Evolutionary conservation across 2,113 vertebrate genomes (phyloP).

Genomic region (Thoracochromis brauschi): DNA sequence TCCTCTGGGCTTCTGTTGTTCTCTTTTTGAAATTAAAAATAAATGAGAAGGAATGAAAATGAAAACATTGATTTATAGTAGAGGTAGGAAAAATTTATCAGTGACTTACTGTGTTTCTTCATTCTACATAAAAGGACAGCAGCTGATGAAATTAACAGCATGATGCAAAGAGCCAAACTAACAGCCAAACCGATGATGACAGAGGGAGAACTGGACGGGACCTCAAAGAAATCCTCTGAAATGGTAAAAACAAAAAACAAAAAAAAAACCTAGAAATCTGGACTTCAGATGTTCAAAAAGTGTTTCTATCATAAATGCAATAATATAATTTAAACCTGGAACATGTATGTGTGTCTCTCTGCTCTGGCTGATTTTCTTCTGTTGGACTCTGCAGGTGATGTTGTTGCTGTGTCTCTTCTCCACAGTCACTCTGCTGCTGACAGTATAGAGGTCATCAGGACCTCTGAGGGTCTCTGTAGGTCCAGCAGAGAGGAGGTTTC

Average conservation of each 20-base stretch:
- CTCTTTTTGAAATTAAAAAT: too few relatives aligned
- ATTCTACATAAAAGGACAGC: fast-evolving
- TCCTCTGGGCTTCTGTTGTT: too few relatives aligned
- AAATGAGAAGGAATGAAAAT: too few relatives aligned
- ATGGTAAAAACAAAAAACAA: fast-evolving
- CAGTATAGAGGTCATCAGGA: background rate
- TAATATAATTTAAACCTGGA: background rate
- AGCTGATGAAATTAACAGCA: fast-evolving
- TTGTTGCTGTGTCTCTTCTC: background rate
- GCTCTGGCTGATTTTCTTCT: fast-evolving
- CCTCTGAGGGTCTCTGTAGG: background rate
- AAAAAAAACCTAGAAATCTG: fast-evolving
- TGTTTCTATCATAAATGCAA: too few relatives aligned
- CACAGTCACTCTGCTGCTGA: background rate
- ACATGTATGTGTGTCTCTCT: background rate
- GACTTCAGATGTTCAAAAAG: fast-evolving
- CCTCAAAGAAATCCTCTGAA: fast-evolving
- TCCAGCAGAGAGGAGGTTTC: background rate
- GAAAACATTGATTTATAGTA: fast-evolving
- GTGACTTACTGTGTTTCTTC: too few relatives aligned
- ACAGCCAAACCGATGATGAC: background rate
- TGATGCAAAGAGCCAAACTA: background rate
- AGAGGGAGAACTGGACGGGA: fast-evolving
- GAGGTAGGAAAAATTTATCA: too few relatives aligned
- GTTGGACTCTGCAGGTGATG: background rate